Evolutionary conservation across 2,888 invertebrate genomes (phyloP).

Genomic region (Pandemis cinnamomeana): DNA sequence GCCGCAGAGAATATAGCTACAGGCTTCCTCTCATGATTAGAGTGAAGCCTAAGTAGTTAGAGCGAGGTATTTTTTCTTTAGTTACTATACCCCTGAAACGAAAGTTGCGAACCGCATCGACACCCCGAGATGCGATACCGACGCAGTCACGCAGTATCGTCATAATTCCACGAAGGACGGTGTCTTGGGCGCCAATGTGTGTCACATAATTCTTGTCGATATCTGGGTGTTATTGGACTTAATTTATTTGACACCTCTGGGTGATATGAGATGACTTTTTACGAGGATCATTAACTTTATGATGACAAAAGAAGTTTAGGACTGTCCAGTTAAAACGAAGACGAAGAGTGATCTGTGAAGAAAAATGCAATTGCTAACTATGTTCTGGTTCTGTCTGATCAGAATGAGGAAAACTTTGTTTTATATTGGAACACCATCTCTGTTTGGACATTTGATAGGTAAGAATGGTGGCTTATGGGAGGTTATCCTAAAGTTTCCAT

Average conservation of each 20-base stretch:
- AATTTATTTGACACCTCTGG: slow-evolving; percentile 20
- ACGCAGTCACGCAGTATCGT: slow-evolving; percentile 21
- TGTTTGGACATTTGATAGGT: neutral
- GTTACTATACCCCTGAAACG: neutral
- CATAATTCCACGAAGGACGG: slow-evolving; percentile 29
- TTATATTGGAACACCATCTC: neutral
- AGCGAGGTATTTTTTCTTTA: neutral
- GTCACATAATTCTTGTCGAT: slow-evolving; percentile 30
- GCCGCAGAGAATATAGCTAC: neutral
- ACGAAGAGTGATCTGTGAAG: neutral
- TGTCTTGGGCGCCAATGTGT: slow-evolving; percentile 13
- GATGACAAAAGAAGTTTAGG: neutral
- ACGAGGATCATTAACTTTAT: slow-evolving; percentile 13
- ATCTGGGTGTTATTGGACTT: slow-evolving; percentile 21
- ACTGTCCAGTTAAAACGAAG: neutral
- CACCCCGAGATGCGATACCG: neutral
- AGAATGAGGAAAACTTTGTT: neutral
- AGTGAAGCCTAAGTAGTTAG: neutral
- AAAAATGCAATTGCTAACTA: neutral
- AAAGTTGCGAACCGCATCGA: neutral
- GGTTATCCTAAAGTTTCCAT: neutral
- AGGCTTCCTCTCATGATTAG: neutral
- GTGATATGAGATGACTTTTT: neutral
- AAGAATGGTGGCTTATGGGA: neutral
- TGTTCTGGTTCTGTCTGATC: neutral